A percentile compares a stretch with the other conserved stretches of the same genome.
Conservation (phyloP, 2,113 vertebrate genomes). For the Alexandromys fortis region DNA sequence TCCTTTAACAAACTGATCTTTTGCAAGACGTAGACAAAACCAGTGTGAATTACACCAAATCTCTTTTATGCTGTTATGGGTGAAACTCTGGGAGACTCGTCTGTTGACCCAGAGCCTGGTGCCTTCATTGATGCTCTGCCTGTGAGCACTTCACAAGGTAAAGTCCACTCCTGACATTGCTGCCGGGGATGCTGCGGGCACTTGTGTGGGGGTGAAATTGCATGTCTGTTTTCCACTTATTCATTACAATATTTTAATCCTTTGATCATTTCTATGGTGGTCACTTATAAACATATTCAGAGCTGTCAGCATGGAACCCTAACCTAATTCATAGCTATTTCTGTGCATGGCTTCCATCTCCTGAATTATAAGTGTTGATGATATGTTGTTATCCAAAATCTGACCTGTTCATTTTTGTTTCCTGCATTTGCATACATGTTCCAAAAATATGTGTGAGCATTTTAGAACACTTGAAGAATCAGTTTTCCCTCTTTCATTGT, state of each 20-base stretch:
- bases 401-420: constrained; percentile 43
- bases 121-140: constrained; percentile 1
- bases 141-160: constrained; percentile 63
- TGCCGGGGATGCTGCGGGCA: neutral
- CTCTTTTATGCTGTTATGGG: constrained; percentile 20
- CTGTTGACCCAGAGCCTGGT: constrained; percentile 58
- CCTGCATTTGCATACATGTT: neutral
- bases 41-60: constrained; percentile 34
- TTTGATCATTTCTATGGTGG: neutral
- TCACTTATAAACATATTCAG: neutral
- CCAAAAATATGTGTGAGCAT: neutral
- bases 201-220: constrained; percentile 12
- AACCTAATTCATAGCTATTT: neutral
- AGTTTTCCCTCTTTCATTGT: neutral
- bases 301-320: neutral
- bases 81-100: constrained; percentile 36
- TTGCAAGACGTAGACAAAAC: constrained; percentile 2
- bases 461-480: neutral
- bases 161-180: neutral
- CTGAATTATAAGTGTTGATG: constrained; percentile 35
- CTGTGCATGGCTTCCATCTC: neutral
- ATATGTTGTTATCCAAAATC: neutral
- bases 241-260: neutral
- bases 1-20: constrained; percentile 54
- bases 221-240: neutral